A percentile compares a stretch with the other conserved stretches of the same genome.
These are phyloP conservation scores for Herminia tarsipennalis DNA, from an alignment of 2,888 invertebrate genomes.

Conservation along the genomic window DNA sequence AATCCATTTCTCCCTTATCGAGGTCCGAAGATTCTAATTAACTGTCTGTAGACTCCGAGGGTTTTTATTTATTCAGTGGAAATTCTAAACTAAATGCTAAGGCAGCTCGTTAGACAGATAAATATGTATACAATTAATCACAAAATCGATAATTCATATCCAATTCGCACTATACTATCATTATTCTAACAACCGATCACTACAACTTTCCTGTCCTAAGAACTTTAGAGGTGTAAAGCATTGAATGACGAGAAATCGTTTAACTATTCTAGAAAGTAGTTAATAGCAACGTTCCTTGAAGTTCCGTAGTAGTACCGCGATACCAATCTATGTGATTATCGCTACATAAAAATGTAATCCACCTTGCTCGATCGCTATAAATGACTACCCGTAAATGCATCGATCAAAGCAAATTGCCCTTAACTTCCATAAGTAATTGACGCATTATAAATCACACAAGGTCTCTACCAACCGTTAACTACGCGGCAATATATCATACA, in stretches of 20 bases:
- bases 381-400: constrained; percentile 18
- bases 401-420: constrained; percentile 22
- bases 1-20: too few relatives aligned
- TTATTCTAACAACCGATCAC: background rate
- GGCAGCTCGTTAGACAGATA: too few relatives aligned
- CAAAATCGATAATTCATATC: too few relatives aligned
- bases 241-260: constrained; percentile 17
- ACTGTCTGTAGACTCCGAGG: too few relatives aligned
- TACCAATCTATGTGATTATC: constrained; percentile 34
- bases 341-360: constrained; percentile 27
- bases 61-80: too few relatives aligned
- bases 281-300: constrained; percentile 44
- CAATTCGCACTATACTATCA: too few relatives aligned
- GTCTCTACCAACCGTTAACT: constrained; percentile 47
- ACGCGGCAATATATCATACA: constrained; percentile 61
- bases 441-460: constrained; percentile 35
- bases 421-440: constrained; percentile 35
- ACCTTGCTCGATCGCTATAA: constrained; percentile 21
- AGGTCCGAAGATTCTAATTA: too few relatives aligned
- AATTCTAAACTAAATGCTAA: too few relatives aligned
- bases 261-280: constrained; percentile 44
- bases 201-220: background rate
- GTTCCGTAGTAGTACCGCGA: constrained; percentile 26
- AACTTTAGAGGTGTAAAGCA: constrained; percentile 8
- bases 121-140: too few relatives aligned